Percentiles rank a stretch among this genome's conserved stretches.
Evolutionary conservation across 64 coral and sea anemone species (phyloP).

Genomic region (Platygyra sinensis): DNA sequence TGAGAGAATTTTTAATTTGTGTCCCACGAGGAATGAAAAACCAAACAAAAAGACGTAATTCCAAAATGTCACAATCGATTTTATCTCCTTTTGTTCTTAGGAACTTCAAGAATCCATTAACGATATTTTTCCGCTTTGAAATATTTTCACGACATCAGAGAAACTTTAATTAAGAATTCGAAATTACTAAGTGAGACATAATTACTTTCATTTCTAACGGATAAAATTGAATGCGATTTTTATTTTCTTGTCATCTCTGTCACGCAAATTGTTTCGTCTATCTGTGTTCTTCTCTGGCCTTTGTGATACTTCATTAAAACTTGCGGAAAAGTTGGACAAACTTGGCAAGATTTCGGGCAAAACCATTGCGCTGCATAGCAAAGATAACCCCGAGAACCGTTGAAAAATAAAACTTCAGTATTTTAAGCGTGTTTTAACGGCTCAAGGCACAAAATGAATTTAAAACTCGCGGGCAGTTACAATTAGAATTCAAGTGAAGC

Average conservation of each 20-base stretch:
- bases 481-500: not conserved
- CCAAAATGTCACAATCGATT: not conserved
- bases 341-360: not conserved
- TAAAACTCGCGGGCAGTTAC: slow-evolving; percentile 10
- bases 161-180: not conserved
- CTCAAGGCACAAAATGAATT: not conserved
- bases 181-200: no score
- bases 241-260: no score
- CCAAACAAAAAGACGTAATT: not conserved
- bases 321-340: not conserved
- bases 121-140: not conserved
- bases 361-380: not conserved
- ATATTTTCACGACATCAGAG: slow-evolving; percentile 18
- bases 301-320: not conserved
- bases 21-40: slow-evolving; percentile 18
- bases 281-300: no score
- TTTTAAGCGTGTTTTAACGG: not conserved
- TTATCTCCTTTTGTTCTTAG: not conserved
- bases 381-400: not conserved
- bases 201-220: no score
- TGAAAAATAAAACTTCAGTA: not conserved
- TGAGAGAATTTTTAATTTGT: not conserved
- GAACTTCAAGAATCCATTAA: slow-evolving; percentile 5
- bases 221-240: no score
- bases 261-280: no score